phyloP scores from a whole-genome alignment of 2,797 vertebrate species.

The Cheirogaleus major region DNA sequence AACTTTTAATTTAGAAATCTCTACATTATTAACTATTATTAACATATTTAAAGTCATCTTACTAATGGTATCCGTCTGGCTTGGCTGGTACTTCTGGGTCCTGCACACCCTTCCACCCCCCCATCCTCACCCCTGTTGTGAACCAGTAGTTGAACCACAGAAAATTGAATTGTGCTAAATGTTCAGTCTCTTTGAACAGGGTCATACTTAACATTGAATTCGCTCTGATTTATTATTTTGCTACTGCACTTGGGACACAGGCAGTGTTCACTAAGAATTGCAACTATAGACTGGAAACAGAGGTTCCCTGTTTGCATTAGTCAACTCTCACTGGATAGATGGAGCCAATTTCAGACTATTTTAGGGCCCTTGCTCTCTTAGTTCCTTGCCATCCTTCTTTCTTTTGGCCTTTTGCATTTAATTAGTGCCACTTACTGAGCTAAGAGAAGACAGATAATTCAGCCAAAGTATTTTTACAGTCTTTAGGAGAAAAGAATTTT shows the following conservation, averaged over 20 bases:
- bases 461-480: slow-evolving; percentile 52
- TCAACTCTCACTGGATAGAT: slow-evolving; percentile 34
- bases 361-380: slow-evolving; percentile 9
- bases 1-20: slow-evolving; percentile 34
- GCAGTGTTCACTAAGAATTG: slow-evolving; percentile 47
- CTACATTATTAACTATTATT: background rate
- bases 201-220: slow-evolving; percentile 59
- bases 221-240: slow-evolving; percentile 73
- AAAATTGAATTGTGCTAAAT: slow-evolving; percentile 61
- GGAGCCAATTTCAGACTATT: slow-evolving; percentile 21
- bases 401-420: slow-evolving; percentile 53
- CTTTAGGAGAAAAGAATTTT: slow-evolving; percentile 42
- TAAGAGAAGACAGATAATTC: slow-evolving; percentile 43
- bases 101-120: background rate
- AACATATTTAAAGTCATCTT: slow-evolving; percentile 6
- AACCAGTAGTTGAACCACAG: slow-evolving; percentile 57
- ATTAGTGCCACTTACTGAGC: slow-evolving; percentile 54
- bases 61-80: background rate
- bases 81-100: background rate
- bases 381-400: slow-evolving; percentile 32
- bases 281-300: slow-evolving; percentile 71
- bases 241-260: slow-evolving; percentile 65
- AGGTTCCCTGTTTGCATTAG: slow-evolving; percentile 70
- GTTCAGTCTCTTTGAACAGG: slow-evolving; percentile 33
- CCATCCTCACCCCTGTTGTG: background rate